Evolutionary conservation across 2,888 invertebrate genomes (phyloP).

Genomic region (Ernsta delagoae): DNA sequence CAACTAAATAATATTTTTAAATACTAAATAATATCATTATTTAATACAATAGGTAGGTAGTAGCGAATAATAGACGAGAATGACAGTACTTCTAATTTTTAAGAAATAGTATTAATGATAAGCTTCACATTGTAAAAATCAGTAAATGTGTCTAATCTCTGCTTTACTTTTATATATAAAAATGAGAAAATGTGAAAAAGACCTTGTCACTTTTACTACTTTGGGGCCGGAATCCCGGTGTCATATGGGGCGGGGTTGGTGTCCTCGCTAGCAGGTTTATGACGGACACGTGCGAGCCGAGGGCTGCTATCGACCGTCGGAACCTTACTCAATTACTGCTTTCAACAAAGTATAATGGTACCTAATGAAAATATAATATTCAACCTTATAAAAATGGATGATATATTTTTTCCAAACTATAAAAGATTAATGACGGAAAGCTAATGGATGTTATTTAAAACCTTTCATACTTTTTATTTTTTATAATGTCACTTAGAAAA

Average conservation of each 20-base stretch:
- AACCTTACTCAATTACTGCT: conserved; percentile 13
- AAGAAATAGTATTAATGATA: no score
- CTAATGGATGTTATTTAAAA: no score
- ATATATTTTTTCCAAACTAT: background rate
- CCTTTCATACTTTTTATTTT: no score
- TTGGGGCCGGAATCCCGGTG: conserved; percentile 44
- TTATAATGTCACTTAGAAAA: no score
- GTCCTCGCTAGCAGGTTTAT: conserved; percentile 78
- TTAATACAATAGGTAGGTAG: no score
- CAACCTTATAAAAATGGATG: background rate
- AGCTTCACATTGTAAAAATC: background rate
- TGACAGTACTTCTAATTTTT: no score
- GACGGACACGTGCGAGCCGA: conserved; percentile 70
- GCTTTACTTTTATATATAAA: conserved; percentile 40
- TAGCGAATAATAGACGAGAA: no score
- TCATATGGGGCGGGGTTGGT: conserved; percentile 57
- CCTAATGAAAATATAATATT: background rate
- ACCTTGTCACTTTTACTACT: conserved; percentile 57
- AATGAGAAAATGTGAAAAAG: conserved; percentile 57
- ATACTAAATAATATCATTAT: no score
- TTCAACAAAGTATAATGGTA: background rate
- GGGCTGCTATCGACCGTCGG: conserved; percentile 45
- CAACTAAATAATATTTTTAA: no score
- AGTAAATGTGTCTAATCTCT: background rate
- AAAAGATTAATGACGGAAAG: background rate